Evolutionary conservation across 2,888 invertebrate species (phyloP), one percentile per base, ranked within the genome.

Genomic region (Boloria euphrosyne): DNA sequence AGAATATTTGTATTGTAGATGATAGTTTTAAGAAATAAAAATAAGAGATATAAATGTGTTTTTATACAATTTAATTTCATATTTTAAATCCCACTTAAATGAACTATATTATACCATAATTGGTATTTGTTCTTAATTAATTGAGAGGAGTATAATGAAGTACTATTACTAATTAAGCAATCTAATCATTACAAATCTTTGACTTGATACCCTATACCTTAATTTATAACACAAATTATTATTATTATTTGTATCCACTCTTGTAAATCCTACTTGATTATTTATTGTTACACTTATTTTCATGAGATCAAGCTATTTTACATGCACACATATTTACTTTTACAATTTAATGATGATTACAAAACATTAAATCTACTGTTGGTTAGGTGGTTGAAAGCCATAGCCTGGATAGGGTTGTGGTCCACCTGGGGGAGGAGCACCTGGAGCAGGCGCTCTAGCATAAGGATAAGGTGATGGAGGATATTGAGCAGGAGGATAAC

Each of bases 321-420:
- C 13, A 53, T 44, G 4, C 13, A 46, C 44, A 57, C 16, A 22
- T 57, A 44, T 27, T 46, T n/a, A 57, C 27, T 46, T 22, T n/a
- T n/a, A 44, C 66, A 66, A 62, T 55, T 55, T 44, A n/a, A 57
- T 4, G 22, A 38, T 14, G 46, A 46, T 57, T 57, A 57, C 44
- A 46, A 22, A 7, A 55, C 17, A 49, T 38, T 22, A 57, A 27
- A 65, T 46, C 73, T 82, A 89, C 76, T 94, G 95, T 82, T 95
- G 95, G 43, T 95, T 93, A 59, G 96, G 96, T 69, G 96, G 96
- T 77, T 96, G 96, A 80, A 96, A 96, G 60, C 96, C 95, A 81
- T 96, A 96, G 49, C 96, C 95, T 7, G 94, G 94, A 80, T 97
- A 97, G 68, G 95, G 95, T 72, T 96, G 95, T 6, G 96, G 94